Evolutionary conservation across 1,140 invertebrate genomes (phyloP).

Genomic region (Drosophila kohkoa): DNA sequence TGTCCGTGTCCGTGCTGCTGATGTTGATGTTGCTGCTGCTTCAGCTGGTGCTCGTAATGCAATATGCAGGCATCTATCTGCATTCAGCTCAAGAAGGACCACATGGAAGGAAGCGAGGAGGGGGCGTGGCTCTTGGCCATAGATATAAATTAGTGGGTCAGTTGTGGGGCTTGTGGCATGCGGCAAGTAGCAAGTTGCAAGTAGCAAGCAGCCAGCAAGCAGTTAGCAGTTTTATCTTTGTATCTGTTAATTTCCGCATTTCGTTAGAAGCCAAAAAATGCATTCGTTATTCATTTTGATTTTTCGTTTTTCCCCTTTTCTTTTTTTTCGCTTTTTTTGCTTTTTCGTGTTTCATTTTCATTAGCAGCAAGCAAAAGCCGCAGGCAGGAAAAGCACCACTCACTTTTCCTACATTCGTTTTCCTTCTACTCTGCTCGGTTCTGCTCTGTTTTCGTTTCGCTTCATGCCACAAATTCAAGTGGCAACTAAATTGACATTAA

Average conservation of each 20-base stretch:
- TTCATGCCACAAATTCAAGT: conserved; percentile 18
- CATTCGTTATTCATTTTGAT: conserved; percentile 48
- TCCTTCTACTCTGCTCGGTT: background rate
- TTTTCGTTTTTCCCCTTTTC: conserved; percentile 6
- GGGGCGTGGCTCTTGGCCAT: conserved; percentile 1
- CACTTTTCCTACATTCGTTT: background rate
- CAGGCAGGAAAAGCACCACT: conserved; percentile 19
- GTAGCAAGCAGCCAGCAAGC: conserved; percentile 3
- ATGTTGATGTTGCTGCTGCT: no score
- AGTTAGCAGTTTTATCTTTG: conserved; percentile 46
- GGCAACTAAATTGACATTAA: conserved; percentile 42
- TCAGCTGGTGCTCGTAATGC: conserved; percentile 16
- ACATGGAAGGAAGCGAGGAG: background rate
- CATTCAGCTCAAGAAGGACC: conserved; percentile 24
- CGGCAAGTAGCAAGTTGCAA: background rate
- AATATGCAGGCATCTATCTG: conserved; percentile 47
- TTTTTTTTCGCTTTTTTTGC: background rate
- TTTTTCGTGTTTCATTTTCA: conserved; percentile 31
- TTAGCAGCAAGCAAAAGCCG: conserved; percentile 8
- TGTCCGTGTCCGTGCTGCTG: no score
- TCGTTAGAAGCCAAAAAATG: conserved; percentile 36
- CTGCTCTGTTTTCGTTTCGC: conserved; percentile 1
- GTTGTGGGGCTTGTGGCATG: conserved; percentile 8
- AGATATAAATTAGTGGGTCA: conserved; percentile 46
- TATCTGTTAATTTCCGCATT: conserved; percentile 64